Base-by-base conservation (phyloP, 1,140 invertebrate species). In the Drosophila paulistorum region DNA sequence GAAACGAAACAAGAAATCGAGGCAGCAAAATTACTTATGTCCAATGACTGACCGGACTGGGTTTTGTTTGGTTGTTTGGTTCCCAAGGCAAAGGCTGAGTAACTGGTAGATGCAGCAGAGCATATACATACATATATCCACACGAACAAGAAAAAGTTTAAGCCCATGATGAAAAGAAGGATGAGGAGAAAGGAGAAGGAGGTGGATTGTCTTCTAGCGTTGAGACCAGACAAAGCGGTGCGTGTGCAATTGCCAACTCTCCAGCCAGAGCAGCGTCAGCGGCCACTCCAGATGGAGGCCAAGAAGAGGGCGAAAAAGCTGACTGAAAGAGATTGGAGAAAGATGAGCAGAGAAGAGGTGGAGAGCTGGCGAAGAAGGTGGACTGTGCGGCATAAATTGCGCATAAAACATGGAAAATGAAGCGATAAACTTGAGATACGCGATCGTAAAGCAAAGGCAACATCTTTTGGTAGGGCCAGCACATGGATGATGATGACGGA, bases 361-460 rank as follows among this genome's bases (percentile, higher is more conserved):
- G 23, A 42, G 59, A 20, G 14, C 30, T 30, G 67, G 30, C 57
- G 68, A 57, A 6, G 54, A 1, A 20, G 65, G 23, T 37, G n/a
- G 17, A 41, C 51, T 20, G 61, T 74, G 82, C 71, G 84, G 84
- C 84, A 87, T 87, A 89, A 87, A 87, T 89, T 87, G 84, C 84
- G 80, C 84, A 87, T 87, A 89, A 87, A 87, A 87, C 84, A 89
- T 89, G 84, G 84, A 87, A 87, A 87, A 87, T 87, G 84, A 89
- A 87, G 84, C 84, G 84, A 87, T 87, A 87, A 87, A 87, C 84
- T 87, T 89, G 84, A 87, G 84, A 87, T 87, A 87, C 84, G 84
- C 84, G 84, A 87, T 87, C 84, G 84, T 87, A 89, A 89, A 87
- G 80, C 84, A 87, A 89, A 83, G 66, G 73, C 76, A 87, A 70